Conservation (phyloP, 2,797 vertebrate genomes). For the Dendrocincla fuliginosa region DNA sequence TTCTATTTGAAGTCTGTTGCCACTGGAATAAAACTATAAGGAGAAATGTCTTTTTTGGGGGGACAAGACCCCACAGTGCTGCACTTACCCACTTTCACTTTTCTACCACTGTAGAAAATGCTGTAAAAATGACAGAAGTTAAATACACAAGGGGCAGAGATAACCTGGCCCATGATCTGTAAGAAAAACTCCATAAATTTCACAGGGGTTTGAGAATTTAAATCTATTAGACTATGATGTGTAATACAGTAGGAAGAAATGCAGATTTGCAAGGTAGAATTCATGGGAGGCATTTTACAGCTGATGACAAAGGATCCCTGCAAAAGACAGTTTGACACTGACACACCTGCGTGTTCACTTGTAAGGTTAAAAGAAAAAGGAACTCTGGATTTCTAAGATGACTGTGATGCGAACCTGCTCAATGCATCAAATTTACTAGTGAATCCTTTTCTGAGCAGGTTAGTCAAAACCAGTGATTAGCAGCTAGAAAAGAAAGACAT, state of each 20-base stretch:
- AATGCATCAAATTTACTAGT: not conserved
- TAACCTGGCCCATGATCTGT: accelerated
- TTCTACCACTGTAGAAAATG: not conserved
- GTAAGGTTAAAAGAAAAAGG: not conserved
- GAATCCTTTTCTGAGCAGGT: not conserved
- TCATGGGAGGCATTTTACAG: not conserved
- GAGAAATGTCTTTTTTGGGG: not conserved
- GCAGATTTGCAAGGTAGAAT: not conserved
- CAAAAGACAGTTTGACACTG: not conserved
- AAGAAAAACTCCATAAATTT: not conserved
- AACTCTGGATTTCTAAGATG: not conserved
- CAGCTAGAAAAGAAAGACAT: not conserved
- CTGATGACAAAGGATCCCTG: not conserved
- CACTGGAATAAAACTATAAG: not conserved
- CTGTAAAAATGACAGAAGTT: not conserved
- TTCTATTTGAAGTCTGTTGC: not conserved
- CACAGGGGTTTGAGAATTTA: not conserved
- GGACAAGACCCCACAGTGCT: not conserved
- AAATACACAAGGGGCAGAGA: not conserved
- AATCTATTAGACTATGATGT: not conserved
- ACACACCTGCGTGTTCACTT: not conserved
- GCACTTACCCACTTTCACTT: not conserved
- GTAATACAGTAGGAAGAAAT: not conserved
- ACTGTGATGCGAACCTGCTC: not conserved
- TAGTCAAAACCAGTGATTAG: not conserved